A percentile compares a stretch with the other conserved stretches of the same genome.
phyloP scores from a whole-genome alignment of 2,113 vertebrate genomes.

The Corythornis vintsioides region DNA sequence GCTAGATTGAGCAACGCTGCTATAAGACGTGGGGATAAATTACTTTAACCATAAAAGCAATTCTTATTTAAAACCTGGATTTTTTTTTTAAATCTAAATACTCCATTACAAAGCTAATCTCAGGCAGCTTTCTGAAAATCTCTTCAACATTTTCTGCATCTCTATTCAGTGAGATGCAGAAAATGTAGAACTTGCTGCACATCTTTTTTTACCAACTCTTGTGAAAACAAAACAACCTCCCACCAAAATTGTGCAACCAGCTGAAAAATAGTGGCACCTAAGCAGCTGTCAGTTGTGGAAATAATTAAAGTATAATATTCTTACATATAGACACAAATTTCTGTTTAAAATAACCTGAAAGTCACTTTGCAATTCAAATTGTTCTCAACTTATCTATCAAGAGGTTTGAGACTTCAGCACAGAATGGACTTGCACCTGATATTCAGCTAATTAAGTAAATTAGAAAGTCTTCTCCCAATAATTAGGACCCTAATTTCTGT shows the following conservation, averaged over 20 bases:
- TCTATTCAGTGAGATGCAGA: not conserved
- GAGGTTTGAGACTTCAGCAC: not conserved
- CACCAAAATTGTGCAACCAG: not conserved
- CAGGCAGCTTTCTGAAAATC: not conserved
- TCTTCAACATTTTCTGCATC: not conserved
- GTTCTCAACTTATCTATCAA: not conserved
- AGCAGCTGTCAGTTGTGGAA: not conserved
- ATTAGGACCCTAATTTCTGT: not conserved
- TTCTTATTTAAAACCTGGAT: not conserved
- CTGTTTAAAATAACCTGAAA: conserved; percentile 30
- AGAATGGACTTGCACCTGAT: not conserved
- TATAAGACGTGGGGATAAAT: not conserved
- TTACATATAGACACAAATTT: not conserved
- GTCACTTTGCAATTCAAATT: conserved; percentile 30
- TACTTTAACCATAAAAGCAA: not conserved
- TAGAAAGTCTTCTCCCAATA: not conserved
- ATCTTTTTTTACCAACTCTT: not conserved
- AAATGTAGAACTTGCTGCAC: not conserved
- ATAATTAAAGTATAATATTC: not conserved
- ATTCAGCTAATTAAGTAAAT: not conserved
- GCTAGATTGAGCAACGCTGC: not conserved
- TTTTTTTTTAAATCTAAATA: not conserved
- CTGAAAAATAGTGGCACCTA: not conserved
- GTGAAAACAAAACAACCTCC: not conserved
- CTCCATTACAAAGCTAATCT: not conserved